These are phyloP conservation scores for Nibea albiflora DNA, from an alignment of 2,113 vertebrate genomes.

Conservation along the genomic window DNA sequence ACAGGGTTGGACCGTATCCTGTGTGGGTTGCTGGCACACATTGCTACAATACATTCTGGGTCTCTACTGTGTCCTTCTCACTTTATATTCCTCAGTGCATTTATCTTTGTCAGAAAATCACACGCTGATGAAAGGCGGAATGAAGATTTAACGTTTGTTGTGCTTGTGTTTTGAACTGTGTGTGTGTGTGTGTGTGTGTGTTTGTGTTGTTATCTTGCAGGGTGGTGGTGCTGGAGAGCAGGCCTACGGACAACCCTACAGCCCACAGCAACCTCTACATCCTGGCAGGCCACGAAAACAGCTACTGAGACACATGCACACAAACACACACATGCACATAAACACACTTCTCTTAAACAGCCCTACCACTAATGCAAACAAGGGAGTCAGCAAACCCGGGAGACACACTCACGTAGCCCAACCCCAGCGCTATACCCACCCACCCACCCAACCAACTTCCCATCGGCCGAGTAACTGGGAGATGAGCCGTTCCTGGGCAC, in stretches of 20 bases:
- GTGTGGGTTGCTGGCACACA: slow-evolving; percentile 28
- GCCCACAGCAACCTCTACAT: slow-evolving; percentile 99
- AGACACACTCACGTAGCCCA: slow-evolving; percentile 25
- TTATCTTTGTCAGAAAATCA: slow-evolving; percentile 10
- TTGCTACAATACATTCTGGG: slow-evolving; percentile 17
- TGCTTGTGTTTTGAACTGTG: not conserved
- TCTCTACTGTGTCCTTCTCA: slow-evolving; percentile 26
- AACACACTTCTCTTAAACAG: slow-evolving; percentile 45
- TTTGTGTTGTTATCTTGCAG: slow-evolving; percentile 79
- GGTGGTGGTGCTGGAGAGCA: slow-evolving; percentile 98
- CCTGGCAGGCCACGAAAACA: slow-evolving; percentile 99
- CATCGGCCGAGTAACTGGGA: slow-evolving; percentile 15
- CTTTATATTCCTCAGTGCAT: not conserved
- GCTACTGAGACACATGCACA: slow-evolving; percentile 89
- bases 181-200: slow-evolving; percentile 36
- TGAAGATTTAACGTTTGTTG: not conserved
- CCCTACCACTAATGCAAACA: slow-evolving; percentile 43
- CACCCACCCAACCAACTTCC: slow-evolving; percentile 19
- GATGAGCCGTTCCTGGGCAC: slow-evolving; percentile 18
- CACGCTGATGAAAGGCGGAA: not conserved
- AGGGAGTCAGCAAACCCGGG: slow-evolving; percentile 32
- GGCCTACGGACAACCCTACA: slow-evolving; percentile 97
- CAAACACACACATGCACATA: slow-evolving; percentile 20
- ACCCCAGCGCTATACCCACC: slow-evolving; percentile 36
- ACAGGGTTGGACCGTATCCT: slow-evolving; percentile 29